Percentiles rank a stretch among this genome's conserved stretches.
phyloP scores from a whole-genome alignment of 1,140 invertebrate species.

The Aphelenchoides avenae region DNA sequence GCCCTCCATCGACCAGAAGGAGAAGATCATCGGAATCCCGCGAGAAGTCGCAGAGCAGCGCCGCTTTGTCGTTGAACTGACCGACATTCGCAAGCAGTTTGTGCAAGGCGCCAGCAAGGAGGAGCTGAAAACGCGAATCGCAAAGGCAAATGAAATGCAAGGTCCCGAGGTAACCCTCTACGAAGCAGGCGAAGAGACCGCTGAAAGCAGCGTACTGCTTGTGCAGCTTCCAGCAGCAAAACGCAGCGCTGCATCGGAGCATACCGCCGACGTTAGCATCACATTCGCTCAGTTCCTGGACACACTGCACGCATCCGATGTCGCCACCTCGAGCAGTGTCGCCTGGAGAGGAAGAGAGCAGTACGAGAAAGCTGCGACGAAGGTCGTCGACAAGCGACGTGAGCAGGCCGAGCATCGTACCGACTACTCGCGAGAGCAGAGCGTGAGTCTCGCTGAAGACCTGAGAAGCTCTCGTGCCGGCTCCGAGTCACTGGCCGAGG shows the following conservation, averaged over 20 bases:
- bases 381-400: slow-evolving; percentile 7
- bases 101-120: background rate
- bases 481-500: background rate
- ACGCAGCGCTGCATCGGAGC: slow-evolving; percentile 8
- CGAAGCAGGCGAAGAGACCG: slow-evolving; percentile 18
- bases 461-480: background rate
- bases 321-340: slow-evolving; percentile 6
- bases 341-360: slow-evolving; percentile 18
- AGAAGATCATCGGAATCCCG: too few species aligned
- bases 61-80: background rate
- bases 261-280: slow-evolving; percentile 20
- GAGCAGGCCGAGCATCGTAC: slow-evolving; percentile 1
- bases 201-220: slow-evolving; percentile 24
- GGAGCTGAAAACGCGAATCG: slow-evolving; percentile 1
- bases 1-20: background rate
- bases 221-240: slow-evolving; percentile 24
- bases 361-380: slow-evolving; percentile 3
- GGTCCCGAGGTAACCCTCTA: slow-evolving; percentile 2
- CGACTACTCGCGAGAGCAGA: slow-evolving; percentile 9
- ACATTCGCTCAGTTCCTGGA: slow-evolving; percentile 18
- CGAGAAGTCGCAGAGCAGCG: slow-evolving; percentile 10
- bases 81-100: slow-evolving; percentile 4
- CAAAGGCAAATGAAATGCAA: slow-evolving; percentile 3
- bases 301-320: slow-evolving; percentile 9
- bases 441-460: background rate